These are phyloP conservation scores for Omphaloscelis lunosa DNA, from an alignment of 2,888 invertebrate genomes.

Conservation along the genomic window DNA sequence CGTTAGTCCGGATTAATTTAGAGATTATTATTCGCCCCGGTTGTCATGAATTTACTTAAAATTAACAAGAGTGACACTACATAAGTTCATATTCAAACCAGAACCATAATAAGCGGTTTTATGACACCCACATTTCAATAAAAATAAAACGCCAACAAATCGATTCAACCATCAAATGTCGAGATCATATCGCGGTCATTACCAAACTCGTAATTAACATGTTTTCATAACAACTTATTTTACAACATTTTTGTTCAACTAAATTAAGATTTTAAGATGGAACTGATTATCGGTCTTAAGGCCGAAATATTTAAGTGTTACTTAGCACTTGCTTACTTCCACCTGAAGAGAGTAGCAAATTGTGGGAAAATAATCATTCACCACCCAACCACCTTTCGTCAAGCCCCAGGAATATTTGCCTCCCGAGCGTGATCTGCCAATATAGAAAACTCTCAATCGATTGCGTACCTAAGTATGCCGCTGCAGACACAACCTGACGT, in stretches of 20 bases:
- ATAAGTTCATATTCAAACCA: not conserved
- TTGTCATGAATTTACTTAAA: not conserved
- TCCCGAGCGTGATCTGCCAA: too few species aligned
- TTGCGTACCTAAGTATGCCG: too few species aligned
- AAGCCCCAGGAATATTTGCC: too few species aligned
- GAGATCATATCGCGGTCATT: slow-evolving; percentile 38
- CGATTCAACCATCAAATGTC: not conserved
- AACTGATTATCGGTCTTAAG: not conserved
- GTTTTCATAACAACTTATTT: slow-evolving; percentile 36
- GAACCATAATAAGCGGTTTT: not conserved
- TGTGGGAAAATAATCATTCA: too few species aligned
- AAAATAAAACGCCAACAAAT: slow-evolving; percentile 27
- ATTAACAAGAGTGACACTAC: slow-evolving; percentile 10
- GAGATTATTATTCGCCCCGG: too few species aligned
- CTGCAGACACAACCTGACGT: too few species aligned
- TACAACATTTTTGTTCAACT: slow-evolving; percentile 15
- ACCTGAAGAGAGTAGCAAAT: not conserved
- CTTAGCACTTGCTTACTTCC: too few species aligned
- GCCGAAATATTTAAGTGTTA: not conserved
- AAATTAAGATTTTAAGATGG: slow-evolving; percentile 23
- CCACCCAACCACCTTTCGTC: too few species aligned
- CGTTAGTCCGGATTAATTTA: too few species aligned
- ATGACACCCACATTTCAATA: slow-evolving; percentile 34
- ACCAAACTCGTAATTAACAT: slow-evolving; percentile 33
- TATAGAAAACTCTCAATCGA: too few species aligned